Base-by-base conservation (phyloP, 2,888 invertebrate genomes). In the Parochlus steinenii region DNA sequence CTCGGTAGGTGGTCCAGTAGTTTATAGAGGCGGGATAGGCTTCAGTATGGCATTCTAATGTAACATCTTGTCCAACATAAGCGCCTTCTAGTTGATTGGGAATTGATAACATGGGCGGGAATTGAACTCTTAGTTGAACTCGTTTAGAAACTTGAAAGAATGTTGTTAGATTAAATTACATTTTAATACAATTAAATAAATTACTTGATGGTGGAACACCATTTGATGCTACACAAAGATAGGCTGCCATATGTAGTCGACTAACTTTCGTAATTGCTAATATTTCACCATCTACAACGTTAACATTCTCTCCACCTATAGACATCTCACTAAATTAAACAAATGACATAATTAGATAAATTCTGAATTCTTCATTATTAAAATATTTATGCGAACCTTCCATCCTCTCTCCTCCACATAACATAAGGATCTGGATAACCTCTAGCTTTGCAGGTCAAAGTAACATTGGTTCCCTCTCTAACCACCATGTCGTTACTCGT, bases 21-120 rank as follows among this genome's bases (percentile, higher is more conserved):
- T 87, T 89, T 56, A 89, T 87, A 35, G 89, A 87, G 42, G 80
- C 79, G 22, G 89, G 89, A 56, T 81, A 86, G 27, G 89, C 87
- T 58, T 90, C 89, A 0, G 86, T 86, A 57, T 85, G 81, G 54
- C 89, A 89, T 58, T 85, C 86, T 43, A 89, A 62, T 27, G 78
- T 74, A 40, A 87, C 83, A 54, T 87, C 82, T 59, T 87, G 86
- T 5, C 86, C 85, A 42, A 83, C 61, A 57, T 86, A 83, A 39
- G 86, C 87, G 27, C 79, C 87, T 58, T 87, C 87, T 55, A 89
- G 67, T 61, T 89, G 89, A 62, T 87, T 87, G 33, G 87, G 83
- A 54, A 90, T 89, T 45, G 86, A 83, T 53, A 90, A 65, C 87
- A 89, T 87, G 40, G 89, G 89, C 22, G 87, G 87, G 70, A 90